These are phyloP conservation scores for Pammene fasciana DNA, from an alignment of 2,888 invertebrate genomes.

Conservation along the genomic window DNA sequence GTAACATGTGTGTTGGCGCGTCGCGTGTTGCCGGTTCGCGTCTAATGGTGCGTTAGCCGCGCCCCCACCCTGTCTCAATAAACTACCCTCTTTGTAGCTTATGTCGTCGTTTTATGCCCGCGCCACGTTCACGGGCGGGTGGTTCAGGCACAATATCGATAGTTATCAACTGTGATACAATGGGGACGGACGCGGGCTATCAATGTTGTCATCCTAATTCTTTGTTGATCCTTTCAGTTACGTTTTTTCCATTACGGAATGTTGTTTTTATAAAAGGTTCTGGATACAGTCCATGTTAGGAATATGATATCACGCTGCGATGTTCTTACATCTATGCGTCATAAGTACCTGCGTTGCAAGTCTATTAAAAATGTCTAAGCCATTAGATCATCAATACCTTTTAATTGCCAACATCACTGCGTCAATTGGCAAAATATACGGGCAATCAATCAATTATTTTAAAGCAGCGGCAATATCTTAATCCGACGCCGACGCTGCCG, in stretches of 20 bases:
- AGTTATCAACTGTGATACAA: constrained; percentile 39
- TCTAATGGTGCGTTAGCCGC: constrained; percentile 76
- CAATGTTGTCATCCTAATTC: constrained; percentile 41
- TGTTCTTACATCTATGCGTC: neutral
- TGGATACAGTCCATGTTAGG: neutral
- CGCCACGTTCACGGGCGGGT: constrained; percentile 48
- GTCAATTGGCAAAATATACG: constrained; percentile 37
- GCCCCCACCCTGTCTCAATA: constrained; percentile 55
- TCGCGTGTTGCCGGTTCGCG: constrained; percentile 72
- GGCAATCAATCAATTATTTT: constrained; percentile 38
- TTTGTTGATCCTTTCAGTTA: constrained; percentile 31
- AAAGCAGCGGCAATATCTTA: constrained; percentile 48
- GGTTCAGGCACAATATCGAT: constrained; percentile 41
- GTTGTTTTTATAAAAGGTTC: neutral
- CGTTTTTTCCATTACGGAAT: constrained; percentile 16
- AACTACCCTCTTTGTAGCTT: constrained; percentile 67
- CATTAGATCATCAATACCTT: constrained; percentile 35
- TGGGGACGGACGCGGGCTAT: constrained; percentile 36
- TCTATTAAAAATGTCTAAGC: too few species aligned
- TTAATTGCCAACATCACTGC: constrained; percentile 38
- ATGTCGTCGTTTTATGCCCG: constrained; percentile 57
- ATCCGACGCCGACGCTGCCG: constrained; percentile 44
- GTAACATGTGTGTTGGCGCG: constrained; percentile 70
- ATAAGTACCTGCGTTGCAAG: too few species aligned
- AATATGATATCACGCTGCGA: constrained; percentile 1